Evolutionary conservation across 2,888 invertebrate genomes (phyloP).

Genomic region (Hydraecia micacea): DNA sequence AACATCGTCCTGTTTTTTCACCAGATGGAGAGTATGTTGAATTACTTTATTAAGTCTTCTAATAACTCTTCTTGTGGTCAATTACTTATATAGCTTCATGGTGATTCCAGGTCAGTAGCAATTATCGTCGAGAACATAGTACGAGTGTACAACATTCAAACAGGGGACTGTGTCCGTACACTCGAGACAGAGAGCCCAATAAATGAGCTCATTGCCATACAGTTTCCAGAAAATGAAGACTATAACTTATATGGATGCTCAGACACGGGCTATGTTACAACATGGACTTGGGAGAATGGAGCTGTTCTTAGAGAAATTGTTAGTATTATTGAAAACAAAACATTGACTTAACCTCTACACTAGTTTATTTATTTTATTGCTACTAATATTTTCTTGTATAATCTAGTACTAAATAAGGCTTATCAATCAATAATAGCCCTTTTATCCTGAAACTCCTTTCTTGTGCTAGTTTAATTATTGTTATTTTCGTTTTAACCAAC

Average conservation of each 20-base stretch:
- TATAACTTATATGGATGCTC: slow-evolving; percentile 87
- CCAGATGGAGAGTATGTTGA: slow-evolving; percentile 87
- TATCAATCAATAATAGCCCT: background rate
- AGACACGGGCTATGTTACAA: slow-evolving; percentile 79
- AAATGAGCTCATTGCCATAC: slow-evolving; percentile 79
- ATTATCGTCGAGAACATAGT: slow-evolving; percentile 85
- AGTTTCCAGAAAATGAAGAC: slow-evolving; percentile 83
- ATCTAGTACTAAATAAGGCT: background rate
- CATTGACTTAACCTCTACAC: background rate
- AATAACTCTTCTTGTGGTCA: background rate
- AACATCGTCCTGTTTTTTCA: slow-evolving; percentile 85
- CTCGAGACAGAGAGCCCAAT: slow-evolving; percentile 82
- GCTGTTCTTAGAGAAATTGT: slow-evolving; percentile 86
- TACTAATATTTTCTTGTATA: background rate
- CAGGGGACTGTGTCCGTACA: slow-evolving; percentile 83
- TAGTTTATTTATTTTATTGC: background rate
- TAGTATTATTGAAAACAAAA: slow-evolving; percentile 55
- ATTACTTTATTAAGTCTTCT: background rate
- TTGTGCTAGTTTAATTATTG: background rate
- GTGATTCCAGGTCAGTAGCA: slow-evolving; percentile 81
- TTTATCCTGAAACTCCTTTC: background rate
- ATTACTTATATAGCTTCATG: slow-evolving; percentile 15
- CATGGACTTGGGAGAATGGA: slow-evolving; percentile 88
- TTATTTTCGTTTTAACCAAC: no score
- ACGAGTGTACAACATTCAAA: slow-evolving; percentile 85